Evolutionary conservation across 1,140 invertebrate genomes (phyloP).

Genomic region (Atopsyche davidsoni): DNA sequence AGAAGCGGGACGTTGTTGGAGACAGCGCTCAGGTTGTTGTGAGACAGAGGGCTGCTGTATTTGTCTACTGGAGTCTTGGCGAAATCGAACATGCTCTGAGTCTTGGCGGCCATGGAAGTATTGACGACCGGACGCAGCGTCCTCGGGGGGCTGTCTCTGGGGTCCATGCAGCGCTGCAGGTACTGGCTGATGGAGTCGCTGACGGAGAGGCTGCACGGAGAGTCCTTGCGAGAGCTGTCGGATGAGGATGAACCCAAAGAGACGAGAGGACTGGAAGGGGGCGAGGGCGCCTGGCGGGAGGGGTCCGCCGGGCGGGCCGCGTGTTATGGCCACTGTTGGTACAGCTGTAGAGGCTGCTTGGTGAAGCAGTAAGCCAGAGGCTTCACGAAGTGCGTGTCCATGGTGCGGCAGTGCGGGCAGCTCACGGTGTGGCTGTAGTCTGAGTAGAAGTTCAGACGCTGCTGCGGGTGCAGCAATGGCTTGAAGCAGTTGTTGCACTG

Average conservation of each 20-base stretch:
- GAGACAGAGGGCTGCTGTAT: too few relatives aligned
- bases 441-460: conserved; percentile 87
- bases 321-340: conserved; percentile 80
- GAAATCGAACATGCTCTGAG: conserved; percentile 26
- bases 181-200: background rate
- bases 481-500: conserved; percentile 88
- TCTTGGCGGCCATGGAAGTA: conserved; percentile 40
- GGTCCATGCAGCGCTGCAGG: background rate
- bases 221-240: conserved; percentile 20
- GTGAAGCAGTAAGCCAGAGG: conserved; percentile 74
- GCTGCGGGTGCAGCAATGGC: conserved; percentile 76
- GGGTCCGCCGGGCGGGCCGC: conserved; percentile 57
- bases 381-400: conserved; percentile 93
- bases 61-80: conserved; percentile 30
- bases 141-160: conserved; percentile 31
- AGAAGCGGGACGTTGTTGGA: background rate
- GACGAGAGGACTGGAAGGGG: conserved; percentile 33
- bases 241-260: conserved; percentile 20
- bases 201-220: conserved; percentile 11
- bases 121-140: conserved; percentile 47
- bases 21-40: background rate
- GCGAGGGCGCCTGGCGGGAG: conserved; percentile 39
- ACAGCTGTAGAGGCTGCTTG: conserved; percentile 61
- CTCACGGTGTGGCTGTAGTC: conserved; percentile 89
- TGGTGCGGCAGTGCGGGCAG: conserved; percentile 83